Evolutionary conservation across 1,140 invertebrate genomes (phyloP), one percentile per base, ranked within the genome.

Genomic region (Plectrocnemia conspersa): DNA sequence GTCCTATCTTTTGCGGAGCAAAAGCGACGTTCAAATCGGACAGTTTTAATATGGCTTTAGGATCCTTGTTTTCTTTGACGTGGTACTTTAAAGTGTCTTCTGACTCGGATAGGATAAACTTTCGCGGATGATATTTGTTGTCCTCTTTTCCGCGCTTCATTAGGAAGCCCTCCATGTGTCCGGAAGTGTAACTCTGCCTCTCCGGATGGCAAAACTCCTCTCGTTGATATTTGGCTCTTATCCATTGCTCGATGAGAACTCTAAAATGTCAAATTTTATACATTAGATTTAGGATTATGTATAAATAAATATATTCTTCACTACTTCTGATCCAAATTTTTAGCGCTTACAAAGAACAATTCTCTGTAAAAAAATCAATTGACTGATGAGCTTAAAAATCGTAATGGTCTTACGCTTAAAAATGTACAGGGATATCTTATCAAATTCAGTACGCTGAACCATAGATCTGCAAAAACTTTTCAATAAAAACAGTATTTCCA

Each of bases 141-240:
- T 92, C 89, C 68, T 93, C 89, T 73, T 90, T 89, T 0, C 90
- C 91, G 54, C 86, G 77, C 72, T 95, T 95, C 85, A 89, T 90
- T 36, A 95, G 73, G 68, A 86, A 87, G 1, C 89, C 89, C 71
- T 90, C 87, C 82, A 91, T 89, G 24, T 80, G 76, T 11, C 86
- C 85, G 22, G 79, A 84, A 7, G 85, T 81, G 66, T 93, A 94
- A 53, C 78, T 80, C 64, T 85, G 83, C 38, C 85, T 78, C 64
- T 88, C 83, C 1, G 83, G 81, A 65, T 88, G 81, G 52, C 82
- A 84, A 70, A 96, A 94, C 67, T 94, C 92, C 75, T 90, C 82
- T 33, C 91, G 77, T 69, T 90, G 80, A 69, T 95, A 95, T 71
- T 94, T 95, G 3, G 90, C 89, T 63, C 84, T 77, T 54, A 95